phyloP scores from a whole-genome alignment of 2,888 invertebrate species.

The Empis livida region DNA sequence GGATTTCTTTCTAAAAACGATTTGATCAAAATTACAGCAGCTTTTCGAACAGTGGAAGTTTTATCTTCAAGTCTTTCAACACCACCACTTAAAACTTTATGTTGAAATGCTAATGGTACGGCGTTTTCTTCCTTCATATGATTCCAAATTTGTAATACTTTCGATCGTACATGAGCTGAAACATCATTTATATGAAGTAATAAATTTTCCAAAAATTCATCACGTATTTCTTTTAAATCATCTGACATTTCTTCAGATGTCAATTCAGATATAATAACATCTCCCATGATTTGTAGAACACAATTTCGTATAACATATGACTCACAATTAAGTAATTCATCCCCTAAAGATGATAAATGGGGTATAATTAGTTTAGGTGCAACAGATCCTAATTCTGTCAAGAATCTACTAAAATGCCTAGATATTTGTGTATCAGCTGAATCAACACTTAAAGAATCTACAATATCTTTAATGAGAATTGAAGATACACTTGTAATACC shows the following conservation, averaged over 20 bases:
- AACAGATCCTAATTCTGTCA: slow-evolving; percentile 28
- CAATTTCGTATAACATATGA: slow-evolving; percentile 63
- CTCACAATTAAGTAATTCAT: slow-evolving; percentile 38
- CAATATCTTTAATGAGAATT: slow-evolving; percentile 30
- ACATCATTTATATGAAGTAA: slow-evolving; percentile 73
- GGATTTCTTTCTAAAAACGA: slow-evolving; percentile 74
- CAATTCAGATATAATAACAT: slow-evolving; percentile 58
- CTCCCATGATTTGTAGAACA: slow-evolving; percentile 69
- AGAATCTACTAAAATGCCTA: slow-evolving; percentile 30
- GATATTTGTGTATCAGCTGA: slow-evolving; percentile 26
- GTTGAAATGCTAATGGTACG: slow-evolving; percentile 60
- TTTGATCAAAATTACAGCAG: slow-evolving; percentile 45
- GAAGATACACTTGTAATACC: slow-evolving; percentile 29
- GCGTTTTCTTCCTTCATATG: slow-evolving; percentile 64
- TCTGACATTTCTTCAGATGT: slow-evolving; percentile 58
- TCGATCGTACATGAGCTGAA: slow-evolving; percentile 75
- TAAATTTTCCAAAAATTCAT: slow-evolving; percentile 67
- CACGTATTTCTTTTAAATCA: slow-evolving; percentile 52
- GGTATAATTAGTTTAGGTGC: slow-evolving; percentile 33
- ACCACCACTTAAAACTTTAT: slow-evolving; percentile 50
- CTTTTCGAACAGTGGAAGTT: slow-evolving; percentile 71
- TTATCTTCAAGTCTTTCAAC: slow-evolving; percentile 68
- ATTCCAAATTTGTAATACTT: slow-evolving; percentile 72
- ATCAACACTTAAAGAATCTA: slow-evolving; percentile 26
- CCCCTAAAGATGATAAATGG: slow-evolving; percentile 29